phyloP scores from a whole-genome alignment of 92 coral and sea anemone genomes.

The Plumapathes pennacea region DNA sequence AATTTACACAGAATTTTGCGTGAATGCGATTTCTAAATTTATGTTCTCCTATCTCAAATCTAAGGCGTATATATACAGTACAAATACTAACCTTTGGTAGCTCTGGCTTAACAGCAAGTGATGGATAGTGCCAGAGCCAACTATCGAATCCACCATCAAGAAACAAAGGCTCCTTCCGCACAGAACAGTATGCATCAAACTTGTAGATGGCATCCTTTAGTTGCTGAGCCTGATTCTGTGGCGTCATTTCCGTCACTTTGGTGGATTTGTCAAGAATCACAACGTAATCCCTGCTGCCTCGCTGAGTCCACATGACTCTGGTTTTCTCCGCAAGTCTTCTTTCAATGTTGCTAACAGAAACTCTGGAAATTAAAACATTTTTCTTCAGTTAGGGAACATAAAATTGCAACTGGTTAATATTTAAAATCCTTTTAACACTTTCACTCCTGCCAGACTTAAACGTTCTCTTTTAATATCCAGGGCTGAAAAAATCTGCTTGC shows the following conservation, averaged over 20 bases:
- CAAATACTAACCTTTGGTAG: constrained; percentile 64
- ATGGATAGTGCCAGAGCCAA: constrained; percentile 99
- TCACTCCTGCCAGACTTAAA: no score
- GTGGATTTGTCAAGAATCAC: constrained; percentile 82
- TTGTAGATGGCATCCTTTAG: constrained; percentile 87
- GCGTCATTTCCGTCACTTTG: constrained; percentile 59
- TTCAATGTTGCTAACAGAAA: constrained; percentile 87
- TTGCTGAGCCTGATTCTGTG: constrained; percentile 61
- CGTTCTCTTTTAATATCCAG: background rate
- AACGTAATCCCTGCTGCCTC: constrained; percentile 63
- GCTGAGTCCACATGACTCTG: constrained; percentile 75
- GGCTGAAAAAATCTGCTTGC: background rate
- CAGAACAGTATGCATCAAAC: constrained; percentile 70
- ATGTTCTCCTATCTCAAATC: no score
- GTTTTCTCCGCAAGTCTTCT: constrained; percentile 79
- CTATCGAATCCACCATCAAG: constrained; percentile 97
- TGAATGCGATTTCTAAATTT: no score
- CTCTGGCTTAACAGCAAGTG: constrained; percentile 78
- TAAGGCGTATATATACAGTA: background rate
- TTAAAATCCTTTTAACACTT: background rate
- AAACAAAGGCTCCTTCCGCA: constrained; percentile 72
- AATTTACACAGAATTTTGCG: no score
- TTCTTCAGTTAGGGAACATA: background rate
- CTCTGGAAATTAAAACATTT: constrained; percentile 31
- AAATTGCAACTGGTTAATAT: background rate